Percentiles rank a stretch among this genome's conserved stretches.
phyloP scores from a whole-genome alignment of 2,797 vertebrate genomes.

The Pteropus rufus region DNA sequence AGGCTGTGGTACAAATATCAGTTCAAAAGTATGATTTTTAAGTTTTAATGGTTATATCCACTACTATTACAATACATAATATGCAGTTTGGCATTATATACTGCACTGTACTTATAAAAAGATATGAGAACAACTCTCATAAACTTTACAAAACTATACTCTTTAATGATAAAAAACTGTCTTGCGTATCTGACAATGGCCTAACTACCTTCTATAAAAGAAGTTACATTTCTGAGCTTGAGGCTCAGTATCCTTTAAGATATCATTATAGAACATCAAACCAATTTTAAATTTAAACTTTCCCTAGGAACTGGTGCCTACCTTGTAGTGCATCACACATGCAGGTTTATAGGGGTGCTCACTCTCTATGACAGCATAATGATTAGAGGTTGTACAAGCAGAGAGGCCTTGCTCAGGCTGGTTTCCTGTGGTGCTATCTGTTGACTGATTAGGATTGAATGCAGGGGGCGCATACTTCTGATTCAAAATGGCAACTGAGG shows the following conservation, averaged over 20 bases:
- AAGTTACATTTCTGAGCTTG: neutral
- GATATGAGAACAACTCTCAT: neutral
- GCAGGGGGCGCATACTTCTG: slow-evolving; percentile 98
- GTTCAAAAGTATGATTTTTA: neutral
- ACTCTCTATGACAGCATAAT: slow-evolving; percentile 96
- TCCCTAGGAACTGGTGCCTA: slow-evolving; percentile 63
- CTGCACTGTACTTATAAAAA: neutral
- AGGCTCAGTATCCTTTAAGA: neutral
- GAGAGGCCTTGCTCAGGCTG: slow-evolving; percentile 97
- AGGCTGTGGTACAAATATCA: neutral
- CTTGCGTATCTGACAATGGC: neutral
- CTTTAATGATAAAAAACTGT: neutral
- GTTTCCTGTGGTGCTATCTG: slow-evolving; percentile 99
- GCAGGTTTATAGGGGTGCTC: slow-evolving; percentile 99
- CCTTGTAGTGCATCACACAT: slow-evolving; percentile 96
- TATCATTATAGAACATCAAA: neutral
- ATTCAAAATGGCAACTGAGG: slow-evolving; percentile 96
- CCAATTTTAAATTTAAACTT: neutral
- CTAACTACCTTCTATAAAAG: neutral
- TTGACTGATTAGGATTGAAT: slow-evolving; percentile 99
- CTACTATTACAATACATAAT: neutral
- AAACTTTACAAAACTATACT: neutral
- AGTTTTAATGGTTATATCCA: neutral
- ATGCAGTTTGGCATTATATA: neutral
- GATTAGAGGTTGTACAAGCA: slow-evolving; percentile 97